Evolutionary conservation across 2,797 vertebrate genomes (phyloP).

Genomic region (Lateolabrax maculatus): DNA sequence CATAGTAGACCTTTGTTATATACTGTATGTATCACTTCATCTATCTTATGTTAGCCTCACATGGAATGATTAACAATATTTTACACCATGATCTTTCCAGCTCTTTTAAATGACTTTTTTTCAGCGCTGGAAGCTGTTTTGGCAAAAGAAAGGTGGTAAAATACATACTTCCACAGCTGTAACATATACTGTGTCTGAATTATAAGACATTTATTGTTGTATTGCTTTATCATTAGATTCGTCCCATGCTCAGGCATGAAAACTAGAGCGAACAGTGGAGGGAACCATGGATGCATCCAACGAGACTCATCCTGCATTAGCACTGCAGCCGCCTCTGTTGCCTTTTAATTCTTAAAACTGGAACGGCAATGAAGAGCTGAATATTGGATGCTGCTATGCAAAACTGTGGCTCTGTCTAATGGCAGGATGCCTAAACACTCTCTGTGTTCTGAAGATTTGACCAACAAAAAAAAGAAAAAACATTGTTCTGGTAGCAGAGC

Average conservation of each 20-base stretch:
- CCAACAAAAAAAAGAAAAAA: not conserved
- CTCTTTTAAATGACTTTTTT: not conserved
- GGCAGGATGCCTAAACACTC: slow-evolving; percentile 23
- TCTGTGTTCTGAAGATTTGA: slow-evolving; percentile 13
- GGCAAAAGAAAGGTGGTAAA: not conserved
- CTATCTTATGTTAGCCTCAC: slow-evolving; percentile 8
- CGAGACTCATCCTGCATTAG: slow-evolving; percentile 23
- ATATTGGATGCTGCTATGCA: not conserved
- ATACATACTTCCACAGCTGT: not conserved
- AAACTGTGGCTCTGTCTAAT: slow-evolving; percentile 22
- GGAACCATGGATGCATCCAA: not conserved
- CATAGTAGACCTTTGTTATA: slow-evolving; percentile 7
- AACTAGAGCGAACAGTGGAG: slow-evolving; percentile 3
- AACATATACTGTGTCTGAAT: slow-evolving; percentile 3
- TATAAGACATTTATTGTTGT: not conserved
- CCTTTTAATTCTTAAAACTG: slow-evolving; percentile 28
- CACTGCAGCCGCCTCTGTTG: slow-evolving; percentile 3
- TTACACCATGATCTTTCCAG: not conserved
- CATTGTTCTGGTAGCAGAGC: not conserved
- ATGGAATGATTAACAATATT: not conserved
- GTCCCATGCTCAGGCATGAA: not conserved
- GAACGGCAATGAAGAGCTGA: slow-evolving; percentile 19
- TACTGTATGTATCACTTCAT: slow-evolving; percentile 1
- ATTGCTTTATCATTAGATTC: not conserved
- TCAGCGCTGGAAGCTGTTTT: not conserved